A percentile compares a stretch with the other conserved stretches of the same genome.
Evolutionary conservation across 1,140 invertebrate genomes (phyloP).

Genomic region (Probaryconus sp.): DNA sequence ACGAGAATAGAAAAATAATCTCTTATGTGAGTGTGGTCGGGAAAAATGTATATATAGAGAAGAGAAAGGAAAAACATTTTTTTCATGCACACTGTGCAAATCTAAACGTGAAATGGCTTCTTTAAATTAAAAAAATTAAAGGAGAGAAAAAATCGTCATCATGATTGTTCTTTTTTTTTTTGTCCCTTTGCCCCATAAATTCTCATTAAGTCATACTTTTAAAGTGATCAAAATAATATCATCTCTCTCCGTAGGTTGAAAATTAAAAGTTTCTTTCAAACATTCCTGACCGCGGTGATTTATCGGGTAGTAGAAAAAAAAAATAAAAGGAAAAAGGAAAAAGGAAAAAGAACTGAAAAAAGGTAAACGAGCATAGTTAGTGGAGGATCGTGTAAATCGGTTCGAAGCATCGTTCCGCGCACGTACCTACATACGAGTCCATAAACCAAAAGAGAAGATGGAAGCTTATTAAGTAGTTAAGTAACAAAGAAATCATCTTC

Average conservation of each 20-base stretch:
- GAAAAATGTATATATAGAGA: no score
- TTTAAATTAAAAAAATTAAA: no score
- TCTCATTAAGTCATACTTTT: background rate
- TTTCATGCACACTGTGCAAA: no score
- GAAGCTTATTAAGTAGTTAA: constrained; percentile 58
- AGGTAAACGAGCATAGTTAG: constrained; percentile 9
- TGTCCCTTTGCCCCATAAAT: no score
- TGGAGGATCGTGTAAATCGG: constrained; percentile 32
- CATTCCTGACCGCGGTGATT: constrained; percentile 1
- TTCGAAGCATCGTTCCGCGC: constrained; percentile 13
- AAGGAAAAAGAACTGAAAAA: no score
- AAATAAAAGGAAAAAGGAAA: background rate
- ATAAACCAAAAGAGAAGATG: constrained; percentile 24
- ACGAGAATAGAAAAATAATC: no score
- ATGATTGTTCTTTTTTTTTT: no score
- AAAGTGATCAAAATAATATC: constrained; percentile 3
- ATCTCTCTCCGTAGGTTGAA: background rate
- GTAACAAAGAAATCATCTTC: constrained; percentile 52
- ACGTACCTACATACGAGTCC: constrained; percentile 20
- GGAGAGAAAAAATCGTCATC: no score
- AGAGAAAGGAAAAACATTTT: no score
- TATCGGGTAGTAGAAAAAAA: background rate
- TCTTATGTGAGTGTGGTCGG: no score
- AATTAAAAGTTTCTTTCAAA: constrained; percentile 1
- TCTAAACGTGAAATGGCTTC: no score